phyloP scores from a whole-genome alignment of 2,113 vertebrate species.

The Vulpes ferrilata region DNA sequence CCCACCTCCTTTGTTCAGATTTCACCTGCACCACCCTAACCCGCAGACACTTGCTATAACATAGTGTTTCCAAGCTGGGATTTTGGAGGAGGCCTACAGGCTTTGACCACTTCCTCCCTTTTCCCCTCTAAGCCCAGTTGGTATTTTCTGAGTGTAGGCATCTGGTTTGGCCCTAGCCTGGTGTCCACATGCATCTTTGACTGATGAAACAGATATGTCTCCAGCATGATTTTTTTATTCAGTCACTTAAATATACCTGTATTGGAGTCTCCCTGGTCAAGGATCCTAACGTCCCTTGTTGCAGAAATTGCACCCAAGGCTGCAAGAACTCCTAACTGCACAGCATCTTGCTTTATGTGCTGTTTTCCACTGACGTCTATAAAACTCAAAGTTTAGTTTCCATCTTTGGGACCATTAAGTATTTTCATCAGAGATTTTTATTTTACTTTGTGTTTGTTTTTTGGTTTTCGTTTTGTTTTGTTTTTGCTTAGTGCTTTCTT shows the following conservation, averaged over 20 bases:
- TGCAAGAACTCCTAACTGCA: neutral
- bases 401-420: neutral
- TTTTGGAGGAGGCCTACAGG: neutral
- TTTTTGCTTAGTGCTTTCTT: constrained; percentile 18
- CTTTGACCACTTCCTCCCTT: neutral
- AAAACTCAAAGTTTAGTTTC: constrained; percentile 35
- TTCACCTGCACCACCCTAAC: neutral
- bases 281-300: constrained; percentile 19
- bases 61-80: constrained; percentile 3
- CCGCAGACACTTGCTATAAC: neutral
- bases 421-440: constrained; percentile 54
- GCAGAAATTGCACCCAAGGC: neutral
- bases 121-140: neutral
- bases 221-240: neutral
- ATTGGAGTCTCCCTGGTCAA: neutral
- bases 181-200: neutral
- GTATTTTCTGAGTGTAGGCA: neutral
- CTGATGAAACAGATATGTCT: neutral
- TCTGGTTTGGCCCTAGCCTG: neutral
- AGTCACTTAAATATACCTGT: neutral
- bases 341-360: neutral
- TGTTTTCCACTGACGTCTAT: constrained; percentile 6
- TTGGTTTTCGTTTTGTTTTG: neutral
- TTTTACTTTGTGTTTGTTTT: neutral
- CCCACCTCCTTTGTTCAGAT: constrained; percentile 5